Conservation (phyloP, 2,113 vertebrate species). For the Percina caprodes region DNA sequence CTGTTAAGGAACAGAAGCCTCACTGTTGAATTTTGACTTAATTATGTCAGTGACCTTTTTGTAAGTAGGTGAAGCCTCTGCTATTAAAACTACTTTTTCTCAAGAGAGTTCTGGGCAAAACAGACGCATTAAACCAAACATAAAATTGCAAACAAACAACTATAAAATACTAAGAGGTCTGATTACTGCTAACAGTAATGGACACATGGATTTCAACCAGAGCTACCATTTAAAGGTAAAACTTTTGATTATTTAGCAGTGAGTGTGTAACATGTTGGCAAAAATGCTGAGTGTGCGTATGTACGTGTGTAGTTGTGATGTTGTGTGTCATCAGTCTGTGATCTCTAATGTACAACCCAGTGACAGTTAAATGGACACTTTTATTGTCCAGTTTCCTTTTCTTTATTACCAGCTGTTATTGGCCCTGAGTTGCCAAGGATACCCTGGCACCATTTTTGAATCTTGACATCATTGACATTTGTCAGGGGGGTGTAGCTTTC, state of each 20-base stretch:
- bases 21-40: constrained; percentile 21
- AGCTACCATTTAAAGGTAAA: neutral
- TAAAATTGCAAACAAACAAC: constrained; percentile 17
- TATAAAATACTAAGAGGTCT: neutral
- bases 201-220: neutral
- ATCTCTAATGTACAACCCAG: neutral
- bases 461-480: constrained; percentile 14
- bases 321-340: constrained; percentile 1
- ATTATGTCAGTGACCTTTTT: constrained; percentile 31
- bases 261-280: neutral
- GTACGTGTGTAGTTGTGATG: neutral
- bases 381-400: constrained; percentile 26
- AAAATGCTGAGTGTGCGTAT: neutral
- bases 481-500: constrained; percentile 2
- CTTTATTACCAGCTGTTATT: constrained; percentile 15
- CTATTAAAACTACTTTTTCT: constrained; percentile 17
- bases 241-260: neutral
- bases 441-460: constrained; percentile 21
- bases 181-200: neutral
- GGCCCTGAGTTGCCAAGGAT: constrained; percentile 9
- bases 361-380: constrained; percentile 5
- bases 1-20: constrained; percentile 17
- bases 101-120: neutral
- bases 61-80: neutral
- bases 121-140: constrained; percentile 12